Evolutionary conservation across 2,888 invertebrate genomes (phyloP).

Genomic region (Aradus depressus): DNA sequence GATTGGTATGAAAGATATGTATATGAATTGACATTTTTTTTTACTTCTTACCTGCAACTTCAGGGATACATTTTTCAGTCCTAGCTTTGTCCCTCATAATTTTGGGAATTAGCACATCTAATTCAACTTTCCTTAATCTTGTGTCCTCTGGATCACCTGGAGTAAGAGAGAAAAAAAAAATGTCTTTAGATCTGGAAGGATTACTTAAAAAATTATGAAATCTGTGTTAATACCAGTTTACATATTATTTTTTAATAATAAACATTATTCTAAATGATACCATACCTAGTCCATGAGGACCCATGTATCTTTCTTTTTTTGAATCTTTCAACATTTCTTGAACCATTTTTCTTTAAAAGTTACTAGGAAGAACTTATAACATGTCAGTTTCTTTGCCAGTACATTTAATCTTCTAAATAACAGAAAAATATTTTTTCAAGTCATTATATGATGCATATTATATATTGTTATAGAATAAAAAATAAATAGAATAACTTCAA

Average conservation of each 20-base stretch:
- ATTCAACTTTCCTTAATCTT: constrained; percentile 75
- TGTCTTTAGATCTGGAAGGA: background rate
- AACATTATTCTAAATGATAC: background rate
- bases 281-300: constrained; percentile 48
- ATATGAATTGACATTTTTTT: too few species aligned
- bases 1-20: too few species aligned
- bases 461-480: too few species aligned
- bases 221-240: background rate
- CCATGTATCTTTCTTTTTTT: constrained; percentile 34
- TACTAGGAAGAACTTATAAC: too few species aligned
- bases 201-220: background rate
- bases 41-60: constrained; percentile 49
- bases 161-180: constrained; percentile 29
- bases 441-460: background rate
- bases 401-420: too few species aligned
- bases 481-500: too few species aligned
- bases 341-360: too few species aligned
- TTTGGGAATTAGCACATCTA: constrained; percentile 78
- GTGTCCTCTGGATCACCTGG: constrained; percentile 76
- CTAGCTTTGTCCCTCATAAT: constrained; percentile 75
- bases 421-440: background rate
- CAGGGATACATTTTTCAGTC: constrained; percentile 59
- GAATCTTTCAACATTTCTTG: too few species aligned
- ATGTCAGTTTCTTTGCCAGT: too few species aligned
- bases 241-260: background rate